These are phyloP conservation scores for Sebastes cheni DNA, from an alignment of 2,797 vertebrate species.

Conservation along the genomic window DNA sequence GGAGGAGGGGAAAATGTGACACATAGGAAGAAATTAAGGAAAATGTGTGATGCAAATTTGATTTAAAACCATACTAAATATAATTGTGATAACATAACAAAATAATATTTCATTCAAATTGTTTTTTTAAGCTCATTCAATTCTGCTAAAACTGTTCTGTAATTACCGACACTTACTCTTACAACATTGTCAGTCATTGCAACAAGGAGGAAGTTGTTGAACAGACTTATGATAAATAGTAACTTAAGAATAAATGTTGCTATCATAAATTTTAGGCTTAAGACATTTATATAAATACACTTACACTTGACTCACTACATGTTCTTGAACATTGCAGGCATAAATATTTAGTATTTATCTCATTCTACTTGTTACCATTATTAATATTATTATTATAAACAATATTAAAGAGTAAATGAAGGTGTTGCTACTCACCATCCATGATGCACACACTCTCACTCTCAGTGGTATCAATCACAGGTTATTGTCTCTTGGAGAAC, in stretches of 20 bases:
- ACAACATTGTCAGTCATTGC: conserved; percentile 18
- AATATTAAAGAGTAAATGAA: not conserved
- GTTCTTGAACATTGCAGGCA: not conserved
- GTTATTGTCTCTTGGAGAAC: conserved; percentile 23
- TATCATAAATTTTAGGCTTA: not conserved
- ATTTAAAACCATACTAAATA: not conserved
- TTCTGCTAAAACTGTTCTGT: not conserved
- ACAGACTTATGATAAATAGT: not conserved
- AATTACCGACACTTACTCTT: not conserved
- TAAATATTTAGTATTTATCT: not conserved
- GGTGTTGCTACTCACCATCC: conserved; percentile 78
- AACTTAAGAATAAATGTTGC: not conserved
- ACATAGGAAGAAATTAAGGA: conserved; percentile 3
- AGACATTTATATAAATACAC: not conserved
- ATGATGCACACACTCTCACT: conserved; percentile 61
- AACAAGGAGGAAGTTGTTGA: conserved; percentile 39
- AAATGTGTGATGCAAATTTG: not conserved
- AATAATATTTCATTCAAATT: not conserved
- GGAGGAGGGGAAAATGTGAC: conserved; percentile 22
- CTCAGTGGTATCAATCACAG: conserved; percentile 21
- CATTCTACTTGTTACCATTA: too few species aligned
- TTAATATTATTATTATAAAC: not conserved
- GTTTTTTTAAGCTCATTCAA: not conserved
- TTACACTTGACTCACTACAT: not conserved
- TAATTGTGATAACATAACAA: not conserved